These are phyloP conservation scores for Cheilosia vulpina DNA, from an alignment of 2,888 invertebrate species.

Conservation along the genomic window DNA sequence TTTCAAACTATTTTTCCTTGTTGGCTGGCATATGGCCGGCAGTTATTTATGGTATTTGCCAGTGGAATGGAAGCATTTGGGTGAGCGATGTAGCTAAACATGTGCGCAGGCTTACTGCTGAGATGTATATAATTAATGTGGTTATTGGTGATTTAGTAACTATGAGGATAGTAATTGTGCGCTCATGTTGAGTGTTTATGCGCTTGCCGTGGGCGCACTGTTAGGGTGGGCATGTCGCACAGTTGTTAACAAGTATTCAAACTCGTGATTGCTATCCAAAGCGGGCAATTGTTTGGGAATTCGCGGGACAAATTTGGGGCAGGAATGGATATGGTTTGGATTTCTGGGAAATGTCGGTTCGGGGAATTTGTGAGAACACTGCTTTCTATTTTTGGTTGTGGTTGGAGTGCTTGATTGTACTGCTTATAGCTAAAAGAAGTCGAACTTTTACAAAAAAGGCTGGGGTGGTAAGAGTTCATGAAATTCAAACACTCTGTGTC, in stretches of 20 bases:
- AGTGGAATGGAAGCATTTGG: slow-evolving; percentile 16
- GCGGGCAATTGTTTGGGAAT: not conserved
- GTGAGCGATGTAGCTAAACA: slow-evolving; percentile 22
- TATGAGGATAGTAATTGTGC: slow-evolving; percentile 47
- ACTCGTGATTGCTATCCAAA: slow-evolving; percentile 8
- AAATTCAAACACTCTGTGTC: too few species aligned
- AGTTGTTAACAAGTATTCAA: slow-evolving; percentile 47
- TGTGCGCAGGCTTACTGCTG: slow-evolving; percentile 14
- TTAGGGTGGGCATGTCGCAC: slow-evolving; percentile 44
- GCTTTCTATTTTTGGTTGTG: too few species aligned
- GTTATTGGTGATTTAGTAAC: slow-evolving; percentile 67
- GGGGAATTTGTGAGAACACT: too few species aligned
- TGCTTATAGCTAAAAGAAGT: too few species aligned
- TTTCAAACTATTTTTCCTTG: slow-evolving; percentile 49
- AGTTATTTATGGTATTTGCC: slow-evolving; percentile 65
- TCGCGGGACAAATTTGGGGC: not conserved
- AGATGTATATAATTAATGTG: slow-evolving; percentile 46
- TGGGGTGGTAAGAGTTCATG: too few species aligned
- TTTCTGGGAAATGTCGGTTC: too few species aligned
- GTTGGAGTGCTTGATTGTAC: too few species aligned
- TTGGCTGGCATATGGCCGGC: slow-evolving; percentile 46
- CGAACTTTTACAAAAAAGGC: too few species aligned
- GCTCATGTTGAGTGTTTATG: slow-evolving; percentile 55
- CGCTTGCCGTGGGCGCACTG: slow-evolving; percentile 20
- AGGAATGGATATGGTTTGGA: too few species aligned